Percentiles rank a stretch among this genome's conserved stretches.
Evolutionary conservation across 2,797 vertebrate species (phyloP).

Genomic region (Acanthurus tractus): DNA sequence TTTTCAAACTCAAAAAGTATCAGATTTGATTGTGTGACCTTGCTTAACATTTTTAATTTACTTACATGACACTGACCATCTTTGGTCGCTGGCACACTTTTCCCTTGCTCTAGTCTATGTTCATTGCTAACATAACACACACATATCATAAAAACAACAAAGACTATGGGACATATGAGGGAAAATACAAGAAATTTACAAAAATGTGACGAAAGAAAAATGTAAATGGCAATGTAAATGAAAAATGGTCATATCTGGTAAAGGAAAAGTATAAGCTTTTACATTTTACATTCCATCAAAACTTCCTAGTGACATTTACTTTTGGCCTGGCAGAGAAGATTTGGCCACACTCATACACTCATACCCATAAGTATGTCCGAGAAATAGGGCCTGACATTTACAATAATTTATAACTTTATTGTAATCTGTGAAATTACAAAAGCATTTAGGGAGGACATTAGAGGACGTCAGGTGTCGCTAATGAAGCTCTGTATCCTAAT

Average conservation of each 20-base stretch:
- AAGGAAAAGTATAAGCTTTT: neutral
- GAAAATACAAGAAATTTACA: neutral
- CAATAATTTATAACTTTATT: constrained; percentile 19
- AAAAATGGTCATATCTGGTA: neutral
- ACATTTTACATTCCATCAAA: constrained; percentile 2
- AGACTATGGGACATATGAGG: neutral
- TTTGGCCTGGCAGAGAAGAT: neutral
- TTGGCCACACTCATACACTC: constrained; percentile 2
- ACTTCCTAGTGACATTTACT: constrained; percentile 9
- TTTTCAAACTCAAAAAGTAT: neutral
- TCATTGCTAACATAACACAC: neutral
- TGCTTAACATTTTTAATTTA: neutral
- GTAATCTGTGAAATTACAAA: constrained; percentile 33
- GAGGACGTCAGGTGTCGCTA: neutral
- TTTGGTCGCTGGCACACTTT: neutral
- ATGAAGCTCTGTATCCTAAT: neutral
- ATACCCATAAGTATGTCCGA: constrained; percentile 8
- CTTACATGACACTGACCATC: neutral
- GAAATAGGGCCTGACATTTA: constrained; percentile 16
- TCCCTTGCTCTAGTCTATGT: neutral
- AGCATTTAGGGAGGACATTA: constrained; percentile 1
- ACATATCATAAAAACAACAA: neutral
- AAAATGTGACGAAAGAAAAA: too few relatives aligned
- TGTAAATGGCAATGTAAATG: neutral
- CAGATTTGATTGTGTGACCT: neutral